Base-by-base conservation (phyloP, 2,113 vertebrate species). In the Channa argus region DNA sequence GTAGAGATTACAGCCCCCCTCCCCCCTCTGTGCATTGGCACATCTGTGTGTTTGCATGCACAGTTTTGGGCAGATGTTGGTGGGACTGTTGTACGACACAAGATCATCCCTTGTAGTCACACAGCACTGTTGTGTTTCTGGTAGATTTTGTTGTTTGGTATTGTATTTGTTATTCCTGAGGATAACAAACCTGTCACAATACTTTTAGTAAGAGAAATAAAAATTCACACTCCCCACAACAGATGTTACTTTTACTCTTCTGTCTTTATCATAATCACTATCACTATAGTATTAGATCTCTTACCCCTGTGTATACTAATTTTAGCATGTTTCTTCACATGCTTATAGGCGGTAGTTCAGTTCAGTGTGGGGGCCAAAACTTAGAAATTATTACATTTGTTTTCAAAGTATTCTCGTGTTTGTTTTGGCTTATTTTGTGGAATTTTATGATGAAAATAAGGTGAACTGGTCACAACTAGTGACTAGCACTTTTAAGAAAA, bases 101-200 rank as follows among this genome's bases (percentile, higher is more conserved):
- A 43, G 55, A 41, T 34, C 63, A 44, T 77, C 47, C 13, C 36
- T 38, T 63, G 68, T 62, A 38, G 60, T 76, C 34, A 10, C 45
- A 38, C 43, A 50, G 24, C 34, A 41, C 60, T 62, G 49, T 52
- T 53, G 61, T 63, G 56, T 63, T 77, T 63, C 8, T 66, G 14
- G 14, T 63, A 66, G 14, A 24, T 64, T 68, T 68, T 53, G 4
- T 71, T 60, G 33, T 74, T 67, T 49, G 36, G 3, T 47, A 3
- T 36, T 52, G 8, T 51, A n/a, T 73, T 52, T 63, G 75, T 70
- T 77, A 44, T 74, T 71, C 49, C 53, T 36, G 13, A 60, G 64
- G 53, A 73, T 41, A 79, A 73, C 36, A 12, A 63, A 3, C 47
- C 12, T 72, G 65, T 11, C 50, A 62, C 58, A 34, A 50, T 52